Evolutionary conservation across 1,140 invertebrate species (phyloP), one percentile per base, ranked within the genome.

Genomic region (Brachionus plicatilis): DNA sequence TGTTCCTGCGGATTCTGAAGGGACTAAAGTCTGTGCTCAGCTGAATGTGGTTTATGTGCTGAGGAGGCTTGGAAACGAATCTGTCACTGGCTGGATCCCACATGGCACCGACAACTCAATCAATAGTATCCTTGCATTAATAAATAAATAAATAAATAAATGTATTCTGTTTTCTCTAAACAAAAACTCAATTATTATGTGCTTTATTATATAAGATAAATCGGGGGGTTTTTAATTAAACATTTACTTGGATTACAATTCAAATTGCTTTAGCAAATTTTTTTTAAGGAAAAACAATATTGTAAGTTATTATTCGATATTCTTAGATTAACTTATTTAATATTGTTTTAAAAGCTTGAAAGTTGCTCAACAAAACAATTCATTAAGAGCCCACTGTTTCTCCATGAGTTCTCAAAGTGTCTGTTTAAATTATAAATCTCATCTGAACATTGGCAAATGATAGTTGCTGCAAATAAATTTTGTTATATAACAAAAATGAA

Each of bases 391-490:
- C 68, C 68, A 72, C 68, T 72, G 68, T 72, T 72, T 72, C 53
- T 60, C 53, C 53, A 60, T 60, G 17, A 60, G 53, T 60, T 72
- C 11, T 43, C 37, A 41, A 72, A 72, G 68, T 72, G 68, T 72
- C 68, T 72, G 68, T 72, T 72, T 45, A 72, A 43, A 72, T 72
- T 72, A 43, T 41, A 41, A 72, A 72, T 43, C n/a, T 60, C 33
- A 43, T 20, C 33, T 24, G 43, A 43, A 72, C 41, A 43, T 41
- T 20, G 68, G 68, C 8, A 72, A 43, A 72, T 72, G 68, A 43
- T 72, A 72, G 45, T 68, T 72, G 68, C 68, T 72, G 29, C 29
- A 72, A 72, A 72, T 72, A 72, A 72, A 72, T 72, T 72, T 72
- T 24, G 17, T 72, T 72, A 72, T 72, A 20, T 43, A 72, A 72